A percentile compares a stretch with the other conserved stretches of the same genome.
These are phyloP conservation scores for Eonycteris spelaea DNA, from an alignment of 2,113 vertebrate genomes.

Conservation along the genomic window DNA sequence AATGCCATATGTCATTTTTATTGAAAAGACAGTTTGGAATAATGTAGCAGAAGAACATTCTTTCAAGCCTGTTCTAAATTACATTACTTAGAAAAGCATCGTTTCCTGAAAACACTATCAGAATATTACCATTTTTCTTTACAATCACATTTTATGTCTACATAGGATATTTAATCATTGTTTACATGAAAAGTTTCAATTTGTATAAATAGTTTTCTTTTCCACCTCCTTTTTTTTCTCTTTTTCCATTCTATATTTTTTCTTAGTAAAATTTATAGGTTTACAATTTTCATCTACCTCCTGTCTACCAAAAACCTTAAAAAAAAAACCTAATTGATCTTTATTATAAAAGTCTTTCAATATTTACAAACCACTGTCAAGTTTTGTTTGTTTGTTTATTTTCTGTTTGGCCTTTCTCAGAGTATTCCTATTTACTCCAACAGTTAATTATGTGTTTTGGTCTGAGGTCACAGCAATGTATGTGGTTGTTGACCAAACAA, in stretches of 20 bases:
- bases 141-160: constrained; percentile 41
- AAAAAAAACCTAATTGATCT: background rate
- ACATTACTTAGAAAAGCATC: constrained; percentile 47
- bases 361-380: background rate
- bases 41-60: constrained; percentile 1
- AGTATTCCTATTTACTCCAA: background rate
- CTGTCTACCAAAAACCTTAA: background rate
- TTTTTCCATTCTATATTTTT: background rate
- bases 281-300: background rate
- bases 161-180: constrained; percentile 40
- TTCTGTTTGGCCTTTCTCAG: background rate
- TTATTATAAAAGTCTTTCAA: background rate
- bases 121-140: constrained; percentile 39
- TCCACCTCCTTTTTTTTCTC: background rate
- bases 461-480: background rate
- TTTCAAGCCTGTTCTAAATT: constrained; percentile 48
- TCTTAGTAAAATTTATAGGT: background rate
- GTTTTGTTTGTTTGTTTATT: background rate
- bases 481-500: background rate
- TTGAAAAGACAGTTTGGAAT: constrained; percentile 51
- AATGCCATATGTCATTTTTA: constrained; percentile 62
- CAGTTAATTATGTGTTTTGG: background rate
- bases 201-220: background rate
- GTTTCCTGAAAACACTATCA: constrained; percentile 46
- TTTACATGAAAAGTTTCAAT: background rate